Base-by-base conservation (phyloP, 92 coral and sea anemone genomes). In the Phenganax marumi region DNA sequence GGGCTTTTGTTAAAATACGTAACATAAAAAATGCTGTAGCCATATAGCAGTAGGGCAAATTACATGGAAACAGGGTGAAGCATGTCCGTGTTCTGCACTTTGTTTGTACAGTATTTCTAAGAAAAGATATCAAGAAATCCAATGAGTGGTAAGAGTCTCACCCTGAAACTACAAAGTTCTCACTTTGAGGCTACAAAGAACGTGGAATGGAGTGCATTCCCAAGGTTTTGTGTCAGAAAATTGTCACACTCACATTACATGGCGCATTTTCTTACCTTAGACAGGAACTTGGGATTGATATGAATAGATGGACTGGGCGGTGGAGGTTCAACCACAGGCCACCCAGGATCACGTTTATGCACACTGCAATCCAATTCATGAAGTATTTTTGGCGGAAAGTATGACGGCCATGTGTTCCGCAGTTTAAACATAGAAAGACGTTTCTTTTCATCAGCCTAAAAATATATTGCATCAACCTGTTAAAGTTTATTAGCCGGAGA, bases 281-380 rank as follows among this genome's bases (percentile, higher is more conserved):
- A 85, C 58, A 95, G 85, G 76, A 95, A 95, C 76, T 95, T 95
- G 12, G 98, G 98, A 70, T 95, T 95, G 46, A 95, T 87, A 50
- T 95, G 98, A 57, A 95, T 95, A 60, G 98, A 92, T 0, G 98
- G 98, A 58, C 97, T 93, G 22, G 96, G 93, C 16, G 98, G 97
- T 52, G 98, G 97, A 6, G 82, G 87, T 52, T 93, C 79, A 52
- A 92, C 64, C 17, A 95, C 87, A 21, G 98, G 98, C 98, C 98
- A 95, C 0, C 93, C 97, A 50, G 97, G 91, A 57, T 95, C 98
- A 19, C 89, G 84, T 58, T 91, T 89, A 39, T 90, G 89, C 16
- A 95, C 91, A 17, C 84, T 88, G 12, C 93, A 92, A 89, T 95
- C 98, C 65, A 95, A 73, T 24, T 92, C 98, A 85, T 95, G 86